Percentiles rank a stretch among this genome's conserved stretches.
phyloP scores from a whole-genome alignment of 2,797 vertebrate genomes.

The Ibycter americanus region DNA sequence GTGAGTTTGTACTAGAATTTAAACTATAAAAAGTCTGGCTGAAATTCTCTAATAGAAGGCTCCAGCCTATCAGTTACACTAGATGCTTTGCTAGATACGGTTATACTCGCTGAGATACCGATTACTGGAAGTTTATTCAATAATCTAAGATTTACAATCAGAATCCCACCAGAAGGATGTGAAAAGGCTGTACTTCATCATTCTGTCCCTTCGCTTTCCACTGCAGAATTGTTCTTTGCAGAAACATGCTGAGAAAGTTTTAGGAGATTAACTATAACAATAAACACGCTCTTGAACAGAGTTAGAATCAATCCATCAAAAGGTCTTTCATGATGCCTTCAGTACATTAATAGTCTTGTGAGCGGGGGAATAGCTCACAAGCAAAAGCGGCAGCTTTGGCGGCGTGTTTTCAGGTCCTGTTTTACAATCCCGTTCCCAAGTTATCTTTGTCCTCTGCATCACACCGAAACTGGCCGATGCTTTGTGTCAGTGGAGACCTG shows the following conservation, averaged over 20 bases:
- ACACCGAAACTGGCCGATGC: background rate
- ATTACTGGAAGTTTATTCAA: background rate
- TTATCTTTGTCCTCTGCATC: background rate
- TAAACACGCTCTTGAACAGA: background rate
- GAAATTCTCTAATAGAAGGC: background rate
- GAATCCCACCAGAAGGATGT: background rate
- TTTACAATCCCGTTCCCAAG: background rate
- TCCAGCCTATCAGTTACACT: background rate
- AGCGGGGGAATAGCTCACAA: background rate
- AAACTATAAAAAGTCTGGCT: background rate
- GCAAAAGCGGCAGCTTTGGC: background rate
- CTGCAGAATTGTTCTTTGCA: background rate
- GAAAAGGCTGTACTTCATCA: background rate
- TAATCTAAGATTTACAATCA: background rate
- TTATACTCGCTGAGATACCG: background rate
- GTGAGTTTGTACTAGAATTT: background rate
- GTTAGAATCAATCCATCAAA: background rate
- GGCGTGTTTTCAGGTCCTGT: background rate
- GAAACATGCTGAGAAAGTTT: background rate
- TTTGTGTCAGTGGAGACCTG: background rate
- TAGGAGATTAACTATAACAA: background rate
- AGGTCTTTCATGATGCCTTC: background rate
- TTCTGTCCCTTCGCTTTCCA: background rate
- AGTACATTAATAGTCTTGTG: background rate
- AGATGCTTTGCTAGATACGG: background rate